A percentile compares a stretch with the other conserved stretches of the same genome.
Conservation (phyloP, 2,888 invertebrate species). For the Harpagoxenus sublaevis region DNA sequence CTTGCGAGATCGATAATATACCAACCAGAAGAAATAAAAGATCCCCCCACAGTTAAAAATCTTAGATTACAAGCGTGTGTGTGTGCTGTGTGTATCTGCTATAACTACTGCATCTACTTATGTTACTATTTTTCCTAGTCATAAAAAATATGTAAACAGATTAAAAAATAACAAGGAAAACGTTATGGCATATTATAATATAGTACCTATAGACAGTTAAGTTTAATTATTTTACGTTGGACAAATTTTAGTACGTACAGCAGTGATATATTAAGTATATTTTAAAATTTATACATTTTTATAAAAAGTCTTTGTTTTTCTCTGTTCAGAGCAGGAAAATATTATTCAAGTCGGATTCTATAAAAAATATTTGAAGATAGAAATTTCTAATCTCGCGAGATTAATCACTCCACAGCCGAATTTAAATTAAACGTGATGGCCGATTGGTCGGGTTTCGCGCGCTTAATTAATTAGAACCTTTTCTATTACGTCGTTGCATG, state of each 20-base stretch:
- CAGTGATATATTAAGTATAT: neutral
- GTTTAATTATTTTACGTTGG: neutral
- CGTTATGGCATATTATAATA: neutral
- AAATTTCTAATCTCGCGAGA: constrained; percentile 5
- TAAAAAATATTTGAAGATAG: neutral
- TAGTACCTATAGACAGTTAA: neutral
- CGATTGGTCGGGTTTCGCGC: constrained; percentile 9
- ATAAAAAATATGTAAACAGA: neutral
- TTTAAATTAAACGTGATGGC: constrained; percentile 32
- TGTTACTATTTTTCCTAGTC: neutral
- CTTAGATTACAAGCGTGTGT: neutral
- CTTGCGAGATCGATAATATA: constrained; percentile 57
- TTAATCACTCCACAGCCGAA: constrained; percentile 20
- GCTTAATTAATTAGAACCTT: constrained; percentile 61
- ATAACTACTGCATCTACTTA: neutral
- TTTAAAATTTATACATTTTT: constrained; percentile 1
- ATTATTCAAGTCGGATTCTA: neutral
- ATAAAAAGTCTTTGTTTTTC: neutral
- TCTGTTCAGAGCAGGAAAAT: neutral
- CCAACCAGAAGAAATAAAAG: constrained; percentile 41
- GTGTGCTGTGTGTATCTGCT: neutral
- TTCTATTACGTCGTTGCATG: constrained; percentile 53
- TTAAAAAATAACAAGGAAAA: neutral
- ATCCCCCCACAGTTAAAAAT: constrained; percentile 1
- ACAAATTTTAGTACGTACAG: neutral